Percentiles rank a stretch among this genome's conserved stretches.
Evolutionary conservation across 1,140 invertebrate genomes (phyloP).

Genomic region (Paracyclopina nana): DNA sequence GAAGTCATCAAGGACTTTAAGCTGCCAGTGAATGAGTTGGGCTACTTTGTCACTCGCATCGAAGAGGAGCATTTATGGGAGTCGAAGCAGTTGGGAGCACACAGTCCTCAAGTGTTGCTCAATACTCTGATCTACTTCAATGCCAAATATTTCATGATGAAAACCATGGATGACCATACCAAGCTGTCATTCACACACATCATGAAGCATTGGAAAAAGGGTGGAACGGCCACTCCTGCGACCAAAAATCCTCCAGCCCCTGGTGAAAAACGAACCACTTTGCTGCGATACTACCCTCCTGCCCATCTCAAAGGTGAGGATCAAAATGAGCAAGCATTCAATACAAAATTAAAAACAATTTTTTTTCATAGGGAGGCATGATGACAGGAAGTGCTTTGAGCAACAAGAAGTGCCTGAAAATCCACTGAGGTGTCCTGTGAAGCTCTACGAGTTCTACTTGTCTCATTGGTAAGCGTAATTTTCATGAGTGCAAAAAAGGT

Average conservation of each 20-base stretch:
- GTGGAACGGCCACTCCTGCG: constrained; percentile 50
- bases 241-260: no score
- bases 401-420: constrained; percentile 82
- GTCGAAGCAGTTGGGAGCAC: constrained; percentile 60
- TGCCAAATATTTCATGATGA: constrained; percentile 81
- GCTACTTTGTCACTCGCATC: constrained; percentile 18
- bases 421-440: constrained; percentile 75
- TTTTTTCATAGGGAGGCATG: constrained; percentile 32
- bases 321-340: not conserved
- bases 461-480: constrained; percentile 63
- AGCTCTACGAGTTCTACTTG: constrained; percentile 84
- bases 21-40: constrained; percentile 15
- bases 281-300: constrained; percentile 67
- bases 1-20: constrained; percentile 53
- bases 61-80: constrained; percentile 20
- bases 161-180: constrained; percentile 76
- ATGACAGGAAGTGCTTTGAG: constrained; percentile 65
- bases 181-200: constrained; percentile 79
- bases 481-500: no score
- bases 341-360: constrained; percentile 9
- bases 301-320: constrained; percentile 52
- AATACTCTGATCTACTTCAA: constrained; percentile 90
- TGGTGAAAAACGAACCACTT: constrained; percentile 38
- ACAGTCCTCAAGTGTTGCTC: constrained; percentile 74
- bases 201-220: constrained; percentile 82